Evolutionary conservation across 2,113 vertebrate genomes (phyloP).

Genomic region (Scartelaos histophorus): DNA sequence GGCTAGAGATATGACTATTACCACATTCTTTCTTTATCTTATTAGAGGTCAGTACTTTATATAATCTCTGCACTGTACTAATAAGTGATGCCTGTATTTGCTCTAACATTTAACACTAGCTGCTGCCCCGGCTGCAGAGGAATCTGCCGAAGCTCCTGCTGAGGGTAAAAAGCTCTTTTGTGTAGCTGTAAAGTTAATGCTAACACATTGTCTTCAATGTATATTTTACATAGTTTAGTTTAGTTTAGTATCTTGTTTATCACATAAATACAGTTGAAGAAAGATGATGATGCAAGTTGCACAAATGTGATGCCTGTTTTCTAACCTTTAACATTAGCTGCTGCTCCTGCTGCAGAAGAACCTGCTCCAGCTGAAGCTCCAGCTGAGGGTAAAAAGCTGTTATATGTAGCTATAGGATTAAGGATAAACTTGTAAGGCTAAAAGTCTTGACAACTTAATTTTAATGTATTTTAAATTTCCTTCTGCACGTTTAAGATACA

Average conservation of each 20-base stretch:
- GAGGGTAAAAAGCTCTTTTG: slow-evolving; percentile 19
- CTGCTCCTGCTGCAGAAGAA: slow-evolving; percentile 23
- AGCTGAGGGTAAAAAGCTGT: slow-evolving; percentile 11
- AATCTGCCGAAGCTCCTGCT: slow-evolving; percentile 23
- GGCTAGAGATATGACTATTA: not conserved
- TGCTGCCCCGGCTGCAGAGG: slow-evolving; percentile 22
- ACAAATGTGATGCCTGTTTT: slow-evolving; percentile 1
- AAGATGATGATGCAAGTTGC: not conserved
- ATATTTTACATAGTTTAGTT: not conserved
- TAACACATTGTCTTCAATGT: not conserved
- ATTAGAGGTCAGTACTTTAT: not conserved
- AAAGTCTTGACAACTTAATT: not conserved
- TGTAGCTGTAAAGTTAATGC: not conserved
- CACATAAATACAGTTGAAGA: not conserved
- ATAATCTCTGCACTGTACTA: not conserved
- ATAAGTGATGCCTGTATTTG: not conserved
- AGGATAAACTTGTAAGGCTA: not conserved
- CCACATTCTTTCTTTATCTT: not conserved
- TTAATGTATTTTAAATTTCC: not conserved
- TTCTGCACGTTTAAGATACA: not conserved
- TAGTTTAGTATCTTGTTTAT: not conserved
- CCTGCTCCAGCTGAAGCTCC: slow-evolving; percentile 16
- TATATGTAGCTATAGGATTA: not conserved
- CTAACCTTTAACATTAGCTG: slow-evolving; percentile 25
- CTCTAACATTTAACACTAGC: slow-evolving; percentile 26